A percentile compares a stretch with the other conserved stretches of the same genome.
Evolutionary conservation across 2,113 vertebrate species (phyloP).

Genomic region (Tinamus guttatus): DNA sequence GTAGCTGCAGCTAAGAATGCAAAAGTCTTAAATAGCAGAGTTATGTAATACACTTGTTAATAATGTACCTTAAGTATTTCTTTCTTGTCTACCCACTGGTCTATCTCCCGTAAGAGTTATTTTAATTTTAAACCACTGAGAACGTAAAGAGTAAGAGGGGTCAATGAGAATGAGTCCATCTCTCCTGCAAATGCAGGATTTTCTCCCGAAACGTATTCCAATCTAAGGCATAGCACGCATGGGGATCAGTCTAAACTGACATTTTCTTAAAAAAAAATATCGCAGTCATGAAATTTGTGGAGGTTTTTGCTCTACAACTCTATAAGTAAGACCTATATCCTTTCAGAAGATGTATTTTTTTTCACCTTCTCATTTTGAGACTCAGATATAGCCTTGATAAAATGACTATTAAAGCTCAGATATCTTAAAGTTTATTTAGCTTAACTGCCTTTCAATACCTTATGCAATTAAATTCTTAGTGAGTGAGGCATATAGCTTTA

Average conservation of each 20-base stretch:
- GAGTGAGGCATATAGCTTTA: background rate
- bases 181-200: background rate
- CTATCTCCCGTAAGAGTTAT: background rate
- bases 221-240: background rate
- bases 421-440: background rate
- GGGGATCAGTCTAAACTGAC: background rate
- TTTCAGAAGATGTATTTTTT: background rate
- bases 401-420: background rate
- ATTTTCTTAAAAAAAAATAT: background rate
- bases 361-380: background rate
- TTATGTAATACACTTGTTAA: slow-evolving; percentile 41
- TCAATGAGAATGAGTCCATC: background rate
- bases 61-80: background rate
- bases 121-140: slow-evolving; percentile 13
- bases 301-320: background rate
- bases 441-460: background rate
- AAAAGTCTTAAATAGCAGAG: slow-evolving; percentile 31
- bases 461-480: background rate
- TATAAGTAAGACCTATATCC: background rate
- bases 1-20: background rate
- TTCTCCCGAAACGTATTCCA: background rate
- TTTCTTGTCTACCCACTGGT: background rate
- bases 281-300: background rate
- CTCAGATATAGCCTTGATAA: slow-evolving; percentile 6
- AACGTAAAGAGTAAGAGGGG: background rate